Evolutionary conservation across 2,797 vertebrate genomes (phyloP).

Genomic region (Crenuchus spilurus): DNA sequence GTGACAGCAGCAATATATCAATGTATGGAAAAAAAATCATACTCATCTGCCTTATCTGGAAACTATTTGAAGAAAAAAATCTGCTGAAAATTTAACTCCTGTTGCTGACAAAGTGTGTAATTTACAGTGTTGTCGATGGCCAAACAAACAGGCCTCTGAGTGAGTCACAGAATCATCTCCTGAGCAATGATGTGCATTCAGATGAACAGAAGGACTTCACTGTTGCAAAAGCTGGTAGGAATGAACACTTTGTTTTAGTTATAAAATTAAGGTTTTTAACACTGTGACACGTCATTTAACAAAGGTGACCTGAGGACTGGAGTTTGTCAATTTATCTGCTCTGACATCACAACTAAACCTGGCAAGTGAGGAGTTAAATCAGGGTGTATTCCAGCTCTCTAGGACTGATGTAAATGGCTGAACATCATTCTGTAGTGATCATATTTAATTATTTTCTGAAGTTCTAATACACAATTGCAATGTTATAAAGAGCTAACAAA

Average conservation of each 20-base stretch:
- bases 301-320: too few relatives aligned
- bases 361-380: not conserved
- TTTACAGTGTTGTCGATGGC: conserved; percentile 76
- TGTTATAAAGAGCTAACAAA: not conserved
- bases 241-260: not conserved
- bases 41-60: not conserved
- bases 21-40: not conserved
- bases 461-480: too few relatives aligned
- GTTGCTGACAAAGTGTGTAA: not conserved
- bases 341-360: too few relatives aligned
- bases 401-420: not conserved
- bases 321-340: too few relatives aligned
- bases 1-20: not conserved
- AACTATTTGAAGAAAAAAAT: not conserved
- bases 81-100: not conserved
- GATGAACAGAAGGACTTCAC: conserved; percentile 29
- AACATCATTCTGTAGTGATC: not conserved
- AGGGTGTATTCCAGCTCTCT: not conserved
- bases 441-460: too few relatives aligned
- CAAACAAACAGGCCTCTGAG: conserved; percentile 82
- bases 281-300: too few relatives aligned
- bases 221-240: conserved; percentile 22
- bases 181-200: conserved; percentile 62
- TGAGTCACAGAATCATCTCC: conserved; percentile 83
- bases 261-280: too few relatives aligned